Conservation (phyloP, 1,140 invertebrate species). For the Bombus sylvicola region DNA sequence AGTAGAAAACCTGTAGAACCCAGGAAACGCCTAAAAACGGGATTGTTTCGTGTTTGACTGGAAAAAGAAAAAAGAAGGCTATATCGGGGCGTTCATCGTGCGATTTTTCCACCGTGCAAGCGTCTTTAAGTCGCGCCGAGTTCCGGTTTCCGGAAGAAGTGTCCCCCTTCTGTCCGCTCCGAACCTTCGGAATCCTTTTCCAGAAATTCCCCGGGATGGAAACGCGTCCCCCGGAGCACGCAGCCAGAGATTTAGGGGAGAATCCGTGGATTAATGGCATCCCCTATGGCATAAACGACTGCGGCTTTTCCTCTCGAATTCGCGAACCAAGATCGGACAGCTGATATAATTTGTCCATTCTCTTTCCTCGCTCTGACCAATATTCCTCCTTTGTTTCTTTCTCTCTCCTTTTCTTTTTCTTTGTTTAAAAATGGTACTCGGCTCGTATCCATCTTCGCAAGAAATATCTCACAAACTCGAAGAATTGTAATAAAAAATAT, state of each 20-base stretch:
- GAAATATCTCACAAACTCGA: no score
- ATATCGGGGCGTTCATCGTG: neutral
- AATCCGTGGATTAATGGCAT: slow-evolving; percentile 75
- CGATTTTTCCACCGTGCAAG: slow-evolving; percentile 23
- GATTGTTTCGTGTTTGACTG: no score
- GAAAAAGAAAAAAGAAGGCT: no score
- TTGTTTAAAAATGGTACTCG: neutral
- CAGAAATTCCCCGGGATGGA: slow-evolving; percentile 61
- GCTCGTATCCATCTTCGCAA: neutral
- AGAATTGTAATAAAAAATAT: no score
- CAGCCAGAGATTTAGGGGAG: slow-evolving; percentile 74
- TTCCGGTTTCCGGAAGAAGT: slow-evolving; percentile 76
- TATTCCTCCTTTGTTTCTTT: neutral
- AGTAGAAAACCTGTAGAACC: no score
- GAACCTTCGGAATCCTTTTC: slow-evolving; percentile 36
- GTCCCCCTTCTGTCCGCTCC: slow-evolving; percentile 26
- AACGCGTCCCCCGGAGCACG: slow-evolving; percentile 59
- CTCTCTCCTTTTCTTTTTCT: accelerated
- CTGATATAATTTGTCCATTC: slow-evolving; percentile 47
- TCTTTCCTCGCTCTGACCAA: no score
- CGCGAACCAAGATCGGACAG: slow-evolving; percentile 53
- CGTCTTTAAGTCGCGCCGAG: slow-evolving; percentile 76
- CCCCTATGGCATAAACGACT: slow-evolving; percentile 63
- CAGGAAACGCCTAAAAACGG: no score
- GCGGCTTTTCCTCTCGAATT: slow-evolving; percentile 51